Percentiles rank a stretch among this genome's conserved stretches.
Evolutionary conservation across 2,113 vertebrate genomes (phyloP).

Genomic region (Dinomys branickii): DNA sequence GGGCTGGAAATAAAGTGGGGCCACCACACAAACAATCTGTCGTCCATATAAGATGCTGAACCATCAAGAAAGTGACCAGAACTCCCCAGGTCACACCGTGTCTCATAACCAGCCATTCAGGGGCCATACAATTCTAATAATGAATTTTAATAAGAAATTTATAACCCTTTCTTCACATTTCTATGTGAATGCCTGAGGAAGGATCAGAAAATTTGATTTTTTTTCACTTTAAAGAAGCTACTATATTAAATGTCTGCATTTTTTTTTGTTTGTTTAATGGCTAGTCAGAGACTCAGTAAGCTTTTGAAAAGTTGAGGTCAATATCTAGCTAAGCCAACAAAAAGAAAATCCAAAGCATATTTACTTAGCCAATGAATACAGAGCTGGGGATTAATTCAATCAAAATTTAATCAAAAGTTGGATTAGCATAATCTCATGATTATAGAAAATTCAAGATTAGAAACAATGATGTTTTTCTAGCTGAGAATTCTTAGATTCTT

Average conservation of each 20-base stretch:
- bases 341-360: conserved; percentile 37
- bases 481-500: background rate
- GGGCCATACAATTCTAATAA: background rate
- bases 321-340: background rate
- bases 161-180: background rate
- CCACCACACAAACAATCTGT: background rate
- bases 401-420: conserved; percentile 60
- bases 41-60: background rate
- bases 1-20: background rate
- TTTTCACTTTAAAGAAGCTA: background rate
- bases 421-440: conserved; percentile 43
- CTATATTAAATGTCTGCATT: background rate
- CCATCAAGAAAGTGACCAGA: background rate
- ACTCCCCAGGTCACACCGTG: background rate
- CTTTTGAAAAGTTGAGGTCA: conserved; percentile 13
- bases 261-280: background rate
- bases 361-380: conserved; percentile 46
- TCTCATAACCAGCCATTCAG: background rate
- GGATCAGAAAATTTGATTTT: background rate
- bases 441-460: conserved; percentile 6
- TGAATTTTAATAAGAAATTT: background rate
- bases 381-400: conserved; percentile 37
- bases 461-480: conserved; percentile 21
- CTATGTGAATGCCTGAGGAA: background rate
- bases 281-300: background rate